Evolutionary conservation across 2,888 invertebrate genomes (phyloP), one percentile per base, ranked within the genome.

Genomic region (Hypena proboscidalis): DNA sequence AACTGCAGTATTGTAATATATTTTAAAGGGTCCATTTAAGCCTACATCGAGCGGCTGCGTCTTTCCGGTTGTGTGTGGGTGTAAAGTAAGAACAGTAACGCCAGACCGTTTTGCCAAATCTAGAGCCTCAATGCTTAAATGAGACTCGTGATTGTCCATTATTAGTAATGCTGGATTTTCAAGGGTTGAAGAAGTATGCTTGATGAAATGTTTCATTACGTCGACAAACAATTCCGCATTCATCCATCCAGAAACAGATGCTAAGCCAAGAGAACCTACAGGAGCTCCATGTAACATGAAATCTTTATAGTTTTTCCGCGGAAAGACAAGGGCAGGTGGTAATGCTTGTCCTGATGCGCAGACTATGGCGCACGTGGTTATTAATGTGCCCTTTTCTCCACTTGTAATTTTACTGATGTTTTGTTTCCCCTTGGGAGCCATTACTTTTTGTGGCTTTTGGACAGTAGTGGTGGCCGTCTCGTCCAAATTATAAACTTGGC

Each of bases 161-260:
- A 79, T 55, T 5, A 73, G 36, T 8, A 74, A 39, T 4, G 54
- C 51, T 20, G 68, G 69, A 44, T 70, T 59, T 34, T 67, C 64
- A 38, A 40, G 51, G 9, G 61, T 50, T 9, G 54, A 39, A 20
- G 45, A 35, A 8, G 64, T 42, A 36, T 55, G 50, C 50, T 71
- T 66, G 20, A 76, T 62, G 46, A 81, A 80, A 55, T 79, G 75
- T 44, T 71, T 57, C 54, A 79, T 68, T 25, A 74, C 67, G n/a
- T n/a, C 38, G 3, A 70, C 30, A 58, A 78, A 80, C 9, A 69
- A 39, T 26, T 71, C 65, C 8, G 54, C 40, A 26, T 59, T 76
- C 70, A 77, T 77, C 78, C 77, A 80, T 11, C 77, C 80, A 32
- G 63, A 61, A 30, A 66, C 60, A 49, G 62, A 60, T 7, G 72